Base-by-base conservation (phyloP, 2,113 vertebrate species). In the Mohoua ochrocephala region DNA sequence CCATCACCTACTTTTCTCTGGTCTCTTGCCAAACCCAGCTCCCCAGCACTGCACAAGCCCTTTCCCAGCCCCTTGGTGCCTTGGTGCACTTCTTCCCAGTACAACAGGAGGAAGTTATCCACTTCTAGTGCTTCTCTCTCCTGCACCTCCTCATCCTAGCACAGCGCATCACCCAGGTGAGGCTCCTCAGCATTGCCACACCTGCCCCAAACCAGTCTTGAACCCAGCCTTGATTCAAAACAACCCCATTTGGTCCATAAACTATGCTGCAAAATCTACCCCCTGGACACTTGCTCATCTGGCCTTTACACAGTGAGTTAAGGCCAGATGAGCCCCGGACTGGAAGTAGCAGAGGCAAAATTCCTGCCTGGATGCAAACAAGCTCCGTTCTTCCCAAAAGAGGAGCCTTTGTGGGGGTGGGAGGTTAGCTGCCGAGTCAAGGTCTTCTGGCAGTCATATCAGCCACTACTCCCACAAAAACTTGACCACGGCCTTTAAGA, bases 381-480 rank as follows among this genome's bases (percentile, higher is more conserved):
- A 85, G 53, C 59, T 89, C 57, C 0, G 3, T 82, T 52, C 69
- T 84, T 87, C 50, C 63, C 81, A 26, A 79, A 91, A 57, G 87
- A 44, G 69, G 30, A 92, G 44, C 2, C 27, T 76, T 91, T 54
- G 26, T 68, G 53, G 74, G 57, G 61, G 69, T 85, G 61, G 77
- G 67, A 94, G 65, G 69, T 64, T 30, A 71, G 84, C 61, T 73
- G 53, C 47, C 23, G 61, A 91, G 53, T 91, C 74, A 68, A 96
- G 81, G 65, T 84, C 87, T 94, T 68, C 84, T 87, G 90, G 92
- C 47, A 93, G 73, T 83, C 19, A n/a, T 95, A 84, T 67, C 87
- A 89, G 78, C 33, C 54, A n/a, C 76, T 67, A 74, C 69, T 84
- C 74, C 81, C 63, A 64, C 9, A 2, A 42, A 78, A 75, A 44